A percentile compares a stretch with the other conserved stretches of the same genome.
Conservation (phyloP, 2,113 vertebrate genomes). For the Cercopithecus mona region DNA sequence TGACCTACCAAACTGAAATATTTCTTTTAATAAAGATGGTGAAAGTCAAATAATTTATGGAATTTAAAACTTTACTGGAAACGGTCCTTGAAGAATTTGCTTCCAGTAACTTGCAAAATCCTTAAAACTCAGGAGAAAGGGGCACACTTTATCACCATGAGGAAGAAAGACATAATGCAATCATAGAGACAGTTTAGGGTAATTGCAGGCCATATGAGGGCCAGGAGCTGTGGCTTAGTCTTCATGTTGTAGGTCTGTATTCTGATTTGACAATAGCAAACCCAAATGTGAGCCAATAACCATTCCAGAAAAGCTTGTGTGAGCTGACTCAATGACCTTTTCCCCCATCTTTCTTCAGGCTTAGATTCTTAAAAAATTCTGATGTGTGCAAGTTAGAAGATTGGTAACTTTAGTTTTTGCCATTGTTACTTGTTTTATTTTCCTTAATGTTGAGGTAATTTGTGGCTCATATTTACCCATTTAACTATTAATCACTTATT, state of each 20-base stretch:
- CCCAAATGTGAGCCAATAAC: background rate
- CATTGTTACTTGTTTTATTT: background rate
- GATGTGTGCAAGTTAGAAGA: background rate
- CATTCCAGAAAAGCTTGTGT: background rate
- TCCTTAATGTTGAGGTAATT: background rate
- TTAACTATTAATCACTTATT: background rate
- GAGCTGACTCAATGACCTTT: background rate
- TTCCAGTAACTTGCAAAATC: background rate
- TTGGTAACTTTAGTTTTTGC: background rate
- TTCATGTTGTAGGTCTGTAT: background rate
- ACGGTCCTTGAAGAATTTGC: background rate
- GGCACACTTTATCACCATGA: background rate
- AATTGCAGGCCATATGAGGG: too few species aligned
- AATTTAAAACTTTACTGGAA: background rate
- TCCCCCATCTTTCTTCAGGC: background rate
- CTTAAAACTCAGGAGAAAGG: background rate
- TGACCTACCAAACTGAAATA: background rate
- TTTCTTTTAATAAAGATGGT: background rate
- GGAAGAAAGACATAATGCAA: background rate
- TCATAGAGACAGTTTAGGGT: too few species aligned
- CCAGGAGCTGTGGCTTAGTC: background rate
- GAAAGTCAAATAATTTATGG: slow-evolving; percentile 1
- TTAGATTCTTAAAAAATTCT: background rate
- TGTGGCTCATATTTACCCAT: background rate
- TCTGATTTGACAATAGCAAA: background rate